Base-by-base conservation (phyloP, 2,113 vertebrate species). In the Numida meleagris region DNA sequence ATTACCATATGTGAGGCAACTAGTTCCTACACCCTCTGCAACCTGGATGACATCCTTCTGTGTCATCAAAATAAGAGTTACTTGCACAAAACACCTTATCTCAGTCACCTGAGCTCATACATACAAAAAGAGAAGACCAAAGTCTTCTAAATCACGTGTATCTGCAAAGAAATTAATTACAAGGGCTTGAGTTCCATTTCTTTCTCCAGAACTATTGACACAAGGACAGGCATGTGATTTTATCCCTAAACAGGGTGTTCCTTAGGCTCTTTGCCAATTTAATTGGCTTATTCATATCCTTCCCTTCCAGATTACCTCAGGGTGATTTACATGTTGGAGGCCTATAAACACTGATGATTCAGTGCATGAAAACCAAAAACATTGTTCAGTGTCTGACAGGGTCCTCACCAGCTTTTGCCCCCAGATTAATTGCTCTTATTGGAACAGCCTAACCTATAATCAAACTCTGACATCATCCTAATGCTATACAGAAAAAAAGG, bases 201-300 rank as follows among this genome's bases (percentile, higher is more conserved):
- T 86, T 86, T 94, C 91, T 94, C 72, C 87, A 76, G 82, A 96
- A 97, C 55, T 88, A 62, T 79, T 96, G 94, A 94, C 94, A 97
- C 19, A 76, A 77, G 55, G 65, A 84, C 21, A 94, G 82, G 89
- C 82, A 80, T 94, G 17, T 89, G 96, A 94, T 94, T 94, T 96
- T 94, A 95, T 96, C 84, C 95, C 94, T 78, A 78, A 97, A 96
- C 93, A 96, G 97, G 97, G 97, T 96, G 96, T 97, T 97, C 93
- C 96, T 94, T 42, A 23, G 95, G 96, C 96, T 93, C 86, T 45
- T 66, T 70, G 92, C 96, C 97, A 97, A 18, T 43, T 72, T 92
- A 95, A 92, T 97, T 97, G 96, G 95, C 93, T 97, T 95, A 96
- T 93, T 97, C 95, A 96, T 93, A 96, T 97, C 97, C 97, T 98